These are phyloP conservation scores for Pterocles orientalis DNA, from an alignment of 2,113 vertebrate genomes.

Conservation along the genomic window DNA sequence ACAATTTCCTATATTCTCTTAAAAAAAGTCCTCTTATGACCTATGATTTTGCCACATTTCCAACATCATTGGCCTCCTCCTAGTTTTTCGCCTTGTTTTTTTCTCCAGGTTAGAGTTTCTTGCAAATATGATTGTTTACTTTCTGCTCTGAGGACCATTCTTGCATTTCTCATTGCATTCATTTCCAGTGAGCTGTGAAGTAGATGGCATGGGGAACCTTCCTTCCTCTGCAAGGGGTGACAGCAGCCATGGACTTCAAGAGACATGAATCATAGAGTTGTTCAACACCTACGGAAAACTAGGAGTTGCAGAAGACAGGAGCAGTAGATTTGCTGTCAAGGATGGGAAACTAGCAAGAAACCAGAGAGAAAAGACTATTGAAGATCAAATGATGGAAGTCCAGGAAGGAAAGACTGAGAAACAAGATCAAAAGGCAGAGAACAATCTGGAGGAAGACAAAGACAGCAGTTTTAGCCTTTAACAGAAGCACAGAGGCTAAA, in stretches of 20 bases:
- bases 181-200: background rate
- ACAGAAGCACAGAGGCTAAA: background rate
- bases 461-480: background rate
- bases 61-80: background rate
- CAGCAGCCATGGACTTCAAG: background rate
- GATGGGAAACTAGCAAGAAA: background rate
- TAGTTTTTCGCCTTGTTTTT: background rate
- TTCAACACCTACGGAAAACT: background rate
- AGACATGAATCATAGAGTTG: background rate
- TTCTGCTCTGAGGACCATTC: background rate
- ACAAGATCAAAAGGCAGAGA: background rate
- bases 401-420: background rate
- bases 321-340: background rate
- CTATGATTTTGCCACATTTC: background rate
- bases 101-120: background rate
- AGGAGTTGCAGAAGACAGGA: background rate
- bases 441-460: background rate
- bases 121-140: background rate
- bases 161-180: background rate
- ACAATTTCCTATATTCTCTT: background rate
- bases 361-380: background rate
- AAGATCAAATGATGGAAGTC: background rate
- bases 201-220: background rate
- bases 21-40: background rate
- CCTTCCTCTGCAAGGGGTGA: background rate